Evolutionary conservation across 1,140 invertebrate genomes (phyloP).

Genomic region (Orchestia grillus): DNA sequence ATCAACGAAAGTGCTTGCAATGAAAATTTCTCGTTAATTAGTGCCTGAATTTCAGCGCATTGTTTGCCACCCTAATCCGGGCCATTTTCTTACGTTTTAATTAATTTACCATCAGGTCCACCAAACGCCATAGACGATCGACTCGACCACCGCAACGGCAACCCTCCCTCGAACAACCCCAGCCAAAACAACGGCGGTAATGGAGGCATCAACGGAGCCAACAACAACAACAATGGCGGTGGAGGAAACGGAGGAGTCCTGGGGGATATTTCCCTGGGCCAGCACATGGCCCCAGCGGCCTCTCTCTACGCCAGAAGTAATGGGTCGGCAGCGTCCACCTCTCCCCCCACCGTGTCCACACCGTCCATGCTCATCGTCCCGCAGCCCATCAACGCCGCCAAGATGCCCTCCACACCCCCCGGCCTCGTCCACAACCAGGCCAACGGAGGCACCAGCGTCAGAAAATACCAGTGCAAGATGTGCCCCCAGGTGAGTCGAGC

Average conservation of each 20-base stretch:
- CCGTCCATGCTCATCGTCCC: slow-evolving; percentile 87
- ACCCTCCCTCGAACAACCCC: slow-evolving; percentile 27
- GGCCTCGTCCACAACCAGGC: slow-evolving; percentile 66
- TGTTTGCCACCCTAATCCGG: neutral
- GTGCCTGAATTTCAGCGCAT: neutral
- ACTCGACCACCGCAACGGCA: slow-evolving; percentile 42
- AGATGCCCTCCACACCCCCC: slow-evolving; percentile 73
- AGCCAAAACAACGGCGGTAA: slow-evolving; percentile 19
- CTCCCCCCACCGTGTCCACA: slow-evolving; percentile 73
- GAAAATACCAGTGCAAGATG: slow-evolving; percentile 98
- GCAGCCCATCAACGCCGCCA: slow-evolving; percentile 87
- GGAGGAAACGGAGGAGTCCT: slow-evolving; percentile 45
- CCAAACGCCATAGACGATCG: slow-evolving; percentile 28
- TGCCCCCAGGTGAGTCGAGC: slow-evolving; percentile 89
- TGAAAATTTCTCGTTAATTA: neutral
- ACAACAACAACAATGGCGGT: neutral
- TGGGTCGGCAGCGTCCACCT: slow-evolving; percentile 73
- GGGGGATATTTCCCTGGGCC: slow-evolving; percentile 49
- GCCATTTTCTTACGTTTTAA: neutral
- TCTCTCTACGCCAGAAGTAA: slow-evolving; percentile 70
- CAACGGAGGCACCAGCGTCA: slow-evolving; percentile 69
- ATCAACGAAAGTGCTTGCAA: neutral
- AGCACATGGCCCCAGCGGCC: slow-evolving; percentile 67
- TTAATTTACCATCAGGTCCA: neutral
- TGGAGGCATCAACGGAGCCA: neutral